Evolutionary conservation across 92 coral and sea anemone species (phyloP), one percentile per base, ranked within the genome.

Genomic region (Scolanthus callimorphus): DNA sequence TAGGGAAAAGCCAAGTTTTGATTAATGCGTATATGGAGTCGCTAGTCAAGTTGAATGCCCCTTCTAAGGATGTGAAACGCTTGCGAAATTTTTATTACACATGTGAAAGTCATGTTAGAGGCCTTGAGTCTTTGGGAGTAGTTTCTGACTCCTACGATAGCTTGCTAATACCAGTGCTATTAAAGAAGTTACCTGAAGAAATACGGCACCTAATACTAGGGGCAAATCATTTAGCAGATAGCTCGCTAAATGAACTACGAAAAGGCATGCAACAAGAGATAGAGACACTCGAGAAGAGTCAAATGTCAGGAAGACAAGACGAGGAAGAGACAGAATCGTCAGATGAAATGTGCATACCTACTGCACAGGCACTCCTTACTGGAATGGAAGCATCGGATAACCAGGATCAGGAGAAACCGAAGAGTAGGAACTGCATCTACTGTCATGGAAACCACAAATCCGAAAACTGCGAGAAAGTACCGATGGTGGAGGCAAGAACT

Each of bases 11-110:
- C 11, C 74, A 83, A 60, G 61, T 46, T 19, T 54, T 77, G 62
- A 71, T 79, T 22, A 69, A 66, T 69, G 79, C 85, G 30, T 65
- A 83, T 66, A 83, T 83, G 90, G 90, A 83, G 47, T 57, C 81
- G 2, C 55, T 84, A 43, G 23, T 66, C 29, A 84, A 78, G 44
- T 60, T 84, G 28, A 11, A 50, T 27, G 63, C 59, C 38, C 73
- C 85, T 52, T 25, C 83, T 4, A 27, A 20, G 50, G 78, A 83
- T n/a, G 57, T 71, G 34, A 77, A 62, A 51, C 48, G 54, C 38
- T 51, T 84, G 45, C 60, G 82, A 60, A 48, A 27, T 29, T 71
- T 77, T 39, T 71, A 77, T 77, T 69, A 83, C 43, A 31, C 59
- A 23, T 78, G 79, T 54, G 81, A 83, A 58, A 39, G 67, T 39